A percentile compares a stretch with the other conserved stretches of the same genome.
phyloP scores from a whole-genome alignment of 2,113 vertebrate genomes.

The Paramisgurnus dabryanus region DNA sequence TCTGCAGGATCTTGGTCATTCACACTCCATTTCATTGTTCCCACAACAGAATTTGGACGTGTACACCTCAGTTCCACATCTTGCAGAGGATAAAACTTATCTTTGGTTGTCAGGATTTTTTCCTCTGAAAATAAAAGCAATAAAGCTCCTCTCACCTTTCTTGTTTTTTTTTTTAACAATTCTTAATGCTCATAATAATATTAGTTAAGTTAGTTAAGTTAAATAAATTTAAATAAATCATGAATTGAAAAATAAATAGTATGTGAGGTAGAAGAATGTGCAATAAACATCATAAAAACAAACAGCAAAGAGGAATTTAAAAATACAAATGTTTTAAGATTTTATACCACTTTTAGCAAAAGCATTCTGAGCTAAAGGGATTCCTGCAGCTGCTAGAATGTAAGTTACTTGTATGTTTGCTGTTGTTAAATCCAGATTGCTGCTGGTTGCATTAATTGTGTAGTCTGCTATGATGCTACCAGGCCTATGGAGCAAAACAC shows the following conservation, averaged over 20 bases:
- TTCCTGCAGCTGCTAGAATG: neutral
- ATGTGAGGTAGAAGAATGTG: no score
- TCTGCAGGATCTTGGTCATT: neutral
- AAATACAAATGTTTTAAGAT: neutral
- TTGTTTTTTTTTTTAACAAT: no score
- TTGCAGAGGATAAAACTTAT: constrained; percentile 32
- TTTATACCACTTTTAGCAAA: constrained; percentile 36
- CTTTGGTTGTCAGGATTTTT: fast-evolving
- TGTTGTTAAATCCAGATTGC: neutral
- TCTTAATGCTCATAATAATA: no score
- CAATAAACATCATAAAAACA: no score
- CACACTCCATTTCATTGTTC: constrained; percentile 53
- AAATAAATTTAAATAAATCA: no score
- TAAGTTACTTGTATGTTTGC: constrained; percentile 44
- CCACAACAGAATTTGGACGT: neutral
- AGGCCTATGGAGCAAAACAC: constrained; percentile 47
- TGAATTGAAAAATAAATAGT: no score
- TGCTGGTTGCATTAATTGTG: constrained; percentile 32
- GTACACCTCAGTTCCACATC: constrained; percentile 19
- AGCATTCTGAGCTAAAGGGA: neutral
- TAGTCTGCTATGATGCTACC: constrained; percentile 67
- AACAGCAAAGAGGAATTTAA: neutral
- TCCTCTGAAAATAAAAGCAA: neutral
- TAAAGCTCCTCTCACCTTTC: neutral
- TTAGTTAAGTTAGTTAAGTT: no score